Conservation (phyloP, 1,140 invertebrate species). For the Cherax quadricarinatus region DNA sequence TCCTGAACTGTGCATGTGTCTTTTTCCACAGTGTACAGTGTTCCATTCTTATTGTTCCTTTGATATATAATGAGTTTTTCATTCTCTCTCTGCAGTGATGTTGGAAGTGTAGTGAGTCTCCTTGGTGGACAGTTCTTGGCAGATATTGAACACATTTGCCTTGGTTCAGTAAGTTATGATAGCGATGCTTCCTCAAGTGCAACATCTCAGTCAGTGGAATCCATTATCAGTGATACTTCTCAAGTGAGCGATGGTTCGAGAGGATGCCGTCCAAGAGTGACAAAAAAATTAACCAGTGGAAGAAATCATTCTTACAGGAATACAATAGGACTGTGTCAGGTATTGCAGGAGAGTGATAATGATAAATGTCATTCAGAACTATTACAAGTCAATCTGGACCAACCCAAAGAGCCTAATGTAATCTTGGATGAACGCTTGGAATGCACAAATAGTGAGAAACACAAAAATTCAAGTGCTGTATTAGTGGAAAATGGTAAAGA, state of each 20-base stretch:
- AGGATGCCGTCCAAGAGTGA: slow-evolving; percentile 56
- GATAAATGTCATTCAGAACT: background rate
- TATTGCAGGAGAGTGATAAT: slow-evolving; percentile 5
- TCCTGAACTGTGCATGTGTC: too few species aligned
- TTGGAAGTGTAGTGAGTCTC: slow-evolving; percentile 56
- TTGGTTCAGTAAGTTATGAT: slow-evolving; percentile 62
- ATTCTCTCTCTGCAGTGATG: slow-evolving; percentile 39
- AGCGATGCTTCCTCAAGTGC: slow-evolving; percentile 60
- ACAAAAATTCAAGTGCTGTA: background rate
- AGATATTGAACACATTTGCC: slow-evolving; percentile 63
- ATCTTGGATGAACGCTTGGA: background rate
- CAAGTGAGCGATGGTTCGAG: slow-evolving; percentile 44
- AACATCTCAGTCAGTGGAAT: slow-evolving; percentile 50
- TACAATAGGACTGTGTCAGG: background rate
- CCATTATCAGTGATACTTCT: slow-evolving; percentile 56
- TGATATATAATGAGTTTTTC: too few species aligned
- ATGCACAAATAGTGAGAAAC: background rate
- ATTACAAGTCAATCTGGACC: background rate
- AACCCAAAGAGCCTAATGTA: background rate
- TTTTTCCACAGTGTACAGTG: too few species aligned
- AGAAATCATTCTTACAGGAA: background rate
- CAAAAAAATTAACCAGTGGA: background rate
- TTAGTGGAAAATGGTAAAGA: background rate
- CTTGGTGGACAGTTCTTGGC: slow-evolving; percentile 62
- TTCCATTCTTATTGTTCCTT: too few species aligned